phyloP scores from a whole-genome alignment of 2,797 vertebrate genomes.

The Tachyglossus aculeatus region DNA sequence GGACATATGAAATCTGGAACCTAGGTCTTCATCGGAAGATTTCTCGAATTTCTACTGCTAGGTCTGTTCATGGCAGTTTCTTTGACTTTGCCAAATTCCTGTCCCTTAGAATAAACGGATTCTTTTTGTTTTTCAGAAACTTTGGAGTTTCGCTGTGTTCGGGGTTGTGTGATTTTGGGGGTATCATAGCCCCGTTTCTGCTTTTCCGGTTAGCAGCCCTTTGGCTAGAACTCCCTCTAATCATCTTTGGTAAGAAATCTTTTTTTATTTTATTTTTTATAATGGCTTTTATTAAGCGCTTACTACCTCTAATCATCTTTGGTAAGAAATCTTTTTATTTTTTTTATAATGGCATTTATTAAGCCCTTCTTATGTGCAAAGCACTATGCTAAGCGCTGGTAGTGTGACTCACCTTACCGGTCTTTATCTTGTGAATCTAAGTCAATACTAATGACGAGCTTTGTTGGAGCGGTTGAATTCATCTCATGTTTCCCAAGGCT shows the following conservation, averaged over 20 bases:
- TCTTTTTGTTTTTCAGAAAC: slow-evolving; percentile 69
- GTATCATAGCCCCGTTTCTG: slow-evolving; percentile 77
- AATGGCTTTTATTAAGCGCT: too few species aligned
- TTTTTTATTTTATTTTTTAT: not conserved
- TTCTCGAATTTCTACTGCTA: too few species aligned
- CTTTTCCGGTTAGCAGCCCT: slow-evolving; percentile 75
- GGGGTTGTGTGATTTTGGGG: slow-evolving; percentile 78
- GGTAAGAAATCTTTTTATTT: slow-evolving; percentile 15
- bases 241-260: slow-evolving; percentile 78
- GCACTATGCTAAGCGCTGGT: too few species aligned
- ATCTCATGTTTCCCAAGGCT: too few species aligned
- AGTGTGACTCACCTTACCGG: too few species aligned
- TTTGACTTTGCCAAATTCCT: not conserved
- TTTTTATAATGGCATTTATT: not conserved
- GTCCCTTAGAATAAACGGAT: not conserved
- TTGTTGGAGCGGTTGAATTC: too few species aligned
- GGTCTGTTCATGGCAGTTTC: not conserved
- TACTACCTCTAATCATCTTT: too few species aligned
- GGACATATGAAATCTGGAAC: too few species aligned
- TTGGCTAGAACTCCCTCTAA: slow-evolving; percentile 79
- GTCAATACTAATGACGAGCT: too few species aligned
- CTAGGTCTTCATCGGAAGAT: too few species aligned
- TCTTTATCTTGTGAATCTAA: too few species aligned
- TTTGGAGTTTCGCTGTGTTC: slow-evolving; percentile 81
- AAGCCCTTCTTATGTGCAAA: too few species aligned